Evolutionary conservation across 2,888 invertebrate genomes (phyloP).

Genomic region (Eumerus sabulonum): DNA sequence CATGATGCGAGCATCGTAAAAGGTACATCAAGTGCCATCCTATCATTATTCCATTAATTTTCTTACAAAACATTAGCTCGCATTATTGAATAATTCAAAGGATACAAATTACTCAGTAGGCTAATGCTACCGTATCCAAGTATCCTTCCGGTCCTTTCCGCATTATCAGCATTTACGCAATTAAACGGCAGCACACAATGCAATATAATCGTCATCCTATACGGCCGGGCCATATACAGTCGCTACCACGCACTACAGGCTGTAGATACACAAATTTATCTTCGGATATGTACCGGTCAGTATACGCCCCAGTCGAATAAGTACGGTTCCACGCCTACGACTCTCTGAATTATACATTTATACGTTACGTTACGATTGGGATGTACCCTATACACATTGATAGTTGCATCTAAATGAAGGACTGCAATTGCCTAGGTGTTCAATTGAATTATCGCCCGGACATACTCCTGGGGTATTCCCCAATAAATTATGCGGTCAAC

Average conservation of each 20-base stretch:
- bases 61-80: constrained; percentile 64
- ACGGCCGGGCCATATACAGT: neutral
- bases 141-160: constrained; percentile 55
- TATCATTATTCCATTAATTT: constrained; percentile 65
- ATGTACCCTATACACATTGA: no score
- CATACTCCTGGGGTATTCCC: constrained; percentile 60
- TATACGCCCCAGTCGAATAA: neutral
- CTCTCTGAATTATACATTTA: constrained; percentile 53
- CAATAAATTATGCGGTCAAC: constrained; percentile 67
- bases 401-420: neutral
- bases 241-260: no score
- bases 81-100: constrained; percentile 67
- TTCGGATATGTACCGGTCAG: neutral
- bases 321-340: neutral
- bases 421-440: constrained; percentile 51
- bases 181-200: constrained; percentile 50
- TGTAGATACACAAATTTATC: constrained; percentile 41
- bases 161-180: constrained; percentile 61
- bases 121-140: constrained; percentile 54
- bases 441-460: constrained; percentile 65
- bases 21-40: constrained; percentile 56
- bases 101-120: constrained; percentile 66
- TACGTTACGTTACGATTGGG: constrained; percentile 50
- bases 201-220: constrained; percentile 29
- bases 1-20: neutral